These are phyloP conservation scores for Lytechinus pictus DNA, from an alignment of 35 echinoderm and acorn worm species.

Conservation along the genomic window DNA sequence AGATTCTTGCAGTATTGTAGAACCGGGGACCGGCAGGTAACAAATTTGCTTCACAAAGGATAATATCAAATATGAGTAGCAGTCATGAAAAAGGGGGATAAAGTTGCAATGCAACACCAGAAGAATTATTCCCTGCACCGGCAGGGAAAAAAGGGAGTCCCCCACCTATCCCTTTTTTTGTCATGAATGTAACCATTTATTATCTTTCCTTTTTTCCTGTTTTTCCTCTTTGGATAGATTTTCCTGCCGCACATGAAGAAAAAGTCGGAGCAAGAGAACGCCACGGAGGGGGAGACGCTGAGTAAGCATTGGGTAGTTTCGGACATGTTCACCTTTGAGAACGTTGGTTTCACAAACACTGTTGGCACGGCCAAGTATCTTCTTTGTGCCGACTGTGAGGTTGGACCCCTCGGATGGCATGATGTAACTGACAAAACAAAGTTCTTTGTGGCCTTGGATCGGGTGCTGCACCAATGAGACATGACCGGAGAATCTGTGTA, in stretches of 20 bases:
- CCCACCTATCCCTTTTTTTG: too few relatives aligned
- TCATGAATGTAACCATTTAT: too few relatives aligned
- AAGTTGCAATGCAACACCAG: too few relatives aligned
- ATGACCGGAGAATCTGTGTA: neutral
- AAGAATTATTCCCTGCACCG: too few relatives aligned
- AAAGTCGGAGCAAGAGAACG: conserved; percentile 75
- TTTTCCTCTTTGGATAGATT: conserved; percentile 58
- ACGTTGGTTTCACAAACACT: conserved; percentile 95
- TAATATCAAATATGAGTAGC: too few relatives aligned
- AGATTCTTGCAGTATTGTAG: too few relatives aligned
- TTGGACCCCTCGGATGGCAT: conserved; percentile 89
- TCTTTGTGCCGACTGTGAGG: conserved; percentile 97
- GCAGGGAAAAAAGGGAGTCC: too few relatives aligned
- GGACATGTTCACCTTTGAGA: conserved; percentile 98
- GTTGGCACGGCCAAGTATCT: conserved; percentile 85
- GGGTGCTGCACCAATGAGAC: conserved; percentile 74
- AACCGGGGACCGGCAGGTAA: too few relatives aligned
- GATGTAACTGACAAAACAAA: conserved; percentile 70
- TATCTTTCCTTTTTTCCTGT: neutral
- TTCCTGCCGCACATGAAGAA: conserved; percentile 96
- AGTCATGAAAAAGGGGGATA: too few relatives aligned
- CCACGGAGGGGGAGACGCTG: conserved; percentile 72
- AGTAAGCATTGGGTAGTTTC: conserved; percentile 82
- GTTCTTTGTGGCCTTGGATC: conserved; percentile 78
- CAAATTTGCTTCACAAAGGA: too few relatives aligned